Conservation (phyloP, 1,140 invertebrate species). For the Heliconius hermathena region DNA sequence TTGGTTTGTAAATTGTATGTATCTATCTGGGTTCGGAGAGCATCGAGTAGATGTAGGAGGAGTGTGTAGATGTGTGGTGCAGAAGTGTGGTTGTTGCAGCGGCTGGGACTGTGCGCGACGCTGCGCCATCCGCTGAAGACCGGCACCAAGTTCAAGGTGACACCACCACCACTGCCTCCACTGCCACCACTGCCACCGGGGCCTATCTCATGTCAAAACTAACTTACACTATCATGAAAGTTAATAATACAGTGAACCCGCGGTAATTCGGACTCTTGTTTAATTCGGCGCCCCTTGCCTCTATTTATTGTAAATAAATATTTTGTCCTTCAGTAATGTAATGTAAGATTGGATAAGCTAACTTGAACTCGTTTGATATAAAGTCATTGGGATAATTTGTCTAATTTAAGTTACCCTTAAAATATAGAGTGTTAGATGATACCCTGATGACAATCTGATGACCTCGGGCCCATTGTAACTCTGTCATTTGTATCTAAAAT, state of each 20-base stretch:
- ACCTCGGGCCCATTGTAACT: not conserved
- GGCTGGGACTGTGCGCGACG: slow-evolving; percentile 86
- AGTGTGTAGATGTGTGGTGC: not conserved
- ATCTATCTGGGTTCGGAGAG: not conserved
- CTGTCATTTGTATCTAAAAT: not conserved
- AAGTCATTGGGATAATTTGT: too few relatives aligned
- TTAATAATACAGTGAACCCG: not conserved
- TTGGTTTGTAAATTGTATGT: too few relatives aligned
- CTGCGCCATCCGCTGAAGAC: slow-evolving; percentile 86
- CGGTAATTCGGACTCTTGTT: too few relatives aligned
- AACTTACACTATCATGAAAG: not conserved
- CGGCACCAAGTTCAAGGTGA: slow-evolving; percentile 87
- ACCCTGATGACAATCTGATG: too few relatives aligned
- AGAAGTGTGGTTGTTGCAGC: slow-evolving; percentile 82
- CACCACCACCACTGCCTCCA: not conserved
- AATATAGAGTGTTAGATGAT: too few relatives aligned
- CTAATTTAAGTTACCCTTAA: too few relatives aligned
- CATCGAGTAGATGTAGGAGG: not conserved
- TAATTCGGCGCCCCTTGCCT: too few relatives aligned
- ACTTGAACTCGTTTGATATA: too few relatives aligned
- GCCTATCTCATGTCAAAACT: not conserved
- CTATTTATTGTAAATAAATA: too few relatives aligned
- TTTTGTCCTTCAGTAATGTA: too few relatives aligned
- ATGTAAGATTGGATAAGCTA: too few relatives aligned
- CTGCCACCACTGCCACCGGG: not conserved